Evolutionary conservation across 2,797 vertebrate species (phyloP), one percentile per base, ranked within the genome.

Genomic region (Anabas testudineus): DNA sequence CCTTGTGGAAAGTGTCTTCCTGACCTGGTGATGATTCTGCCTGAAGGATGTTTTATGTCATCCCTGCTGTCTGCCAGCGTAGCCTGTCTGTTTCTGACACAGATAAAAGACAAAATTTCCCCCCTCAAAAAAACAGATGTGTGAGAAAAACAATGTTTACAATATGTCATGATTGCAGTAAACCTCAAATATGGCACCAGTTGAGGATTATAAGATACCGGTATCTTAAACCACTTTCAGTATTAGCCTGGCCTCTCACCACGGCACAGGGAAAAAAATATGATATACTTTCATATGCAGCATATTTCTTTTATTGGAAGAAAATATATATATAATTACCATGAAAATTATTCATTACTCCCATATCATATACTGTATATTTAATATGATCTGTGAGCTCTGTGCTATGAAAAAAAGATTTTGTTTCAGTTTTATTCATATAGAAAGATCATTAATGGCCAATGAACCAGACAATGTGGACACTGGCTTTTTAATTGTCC

Each of bases 401-500:
- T 24, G 18, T 59, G 21, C 47, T 18, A 22, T 16, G 18, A 58
- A 51, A 63, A 45, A n/a, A 5, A 5, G 9, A 59, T 55, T 28
- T 41, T 7, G 15, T 10, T 65, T 54, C 24, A 15, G 18, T 45
- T 66, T 55, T 60, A 49, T 61, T 54, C 42, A 68, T 60, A 56
- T 18, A 13, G 24, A 66, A 69, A 37, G 15, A 48, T 55, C 45
- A 53, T 67, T 48, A 51, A 68, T 48, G 15, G 14, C 43, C 0
- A 0, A 51, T 47, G 47, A 62, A 47, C 30, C 24, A 49, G 41
- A 42, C 43, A 56, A n/a, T 59, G 42, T 21, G 21, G 28, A 39
- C 18, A 39, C 14, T 21, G 32, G 15, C 4, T 18, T 30, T 78
- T 61, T 54, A 60, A 68, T 48, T 49, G 24, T 30, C 12, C 47